phyloP scores from a whole-genome alignment of 2,113 vertebrate genomes.

The Archocentrus centrarchus region DNA sequence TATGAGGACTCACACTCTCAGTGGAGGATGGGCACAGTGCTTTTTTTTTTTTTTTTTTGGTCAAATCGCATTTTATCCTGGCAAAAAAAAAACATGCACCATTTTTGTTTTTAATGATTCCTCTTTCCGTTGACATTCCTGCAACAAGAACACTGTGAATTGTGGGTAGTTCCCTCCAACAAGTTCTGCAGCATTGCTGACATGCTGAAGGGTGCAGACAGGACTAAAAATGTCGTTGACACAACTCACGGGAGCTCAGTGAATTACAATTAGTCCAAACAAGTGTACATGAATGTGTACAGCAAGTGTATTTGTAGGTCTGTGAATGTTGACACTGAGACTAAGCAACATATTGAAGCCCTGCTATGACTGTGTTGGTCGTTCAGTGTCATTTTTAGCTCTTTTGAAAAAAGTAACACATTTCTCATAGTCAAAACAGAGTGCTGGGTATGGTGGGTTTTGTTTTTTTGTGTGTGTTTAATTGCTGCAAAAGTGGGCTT shows the following conservation, averaged over 20 bases:
- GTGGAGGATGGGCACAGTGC: background rate
- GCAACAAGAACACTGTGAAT: background rate
- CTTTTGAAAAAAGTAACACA: background rate
- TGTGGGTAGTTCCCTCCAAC: background rate
- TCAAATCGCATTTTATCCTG: background rate
- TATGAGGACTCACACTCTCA: background rate
- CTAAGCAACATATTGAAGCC: background rate
- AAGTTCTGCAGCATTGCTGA: conserved; percentile 28
- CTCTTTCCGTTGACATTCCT: background rate
- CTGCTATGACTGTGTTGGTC: background rate
- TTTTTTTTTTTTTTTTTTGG: background rate
- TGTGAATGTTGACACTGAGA: background rate
- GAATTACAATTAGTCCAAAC: background rate
- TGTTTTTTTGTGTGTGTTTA: too few species aligned
- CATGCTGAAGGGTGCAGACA: background rate
- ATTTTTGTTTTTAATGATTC: background rate
- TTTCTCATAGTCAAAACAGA: too few species aligned
- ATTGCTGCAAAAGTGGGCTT: background rate
- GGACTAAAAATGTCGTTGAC: background rate
- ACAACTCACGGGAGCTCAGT: background rate
- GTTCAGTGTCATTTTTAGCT: background rate
- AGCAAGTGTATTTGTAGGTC: background rate
- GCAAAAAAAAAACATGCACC: background rate
- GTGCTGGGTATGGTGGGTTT: too few species aligned
- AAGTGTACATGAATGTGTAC: background rate